These are phyloP conservation scores for Adelges cooleyi DNA, from an alignment of 1,140 invertebrate species.

Conservation along the genomic window DNA sequence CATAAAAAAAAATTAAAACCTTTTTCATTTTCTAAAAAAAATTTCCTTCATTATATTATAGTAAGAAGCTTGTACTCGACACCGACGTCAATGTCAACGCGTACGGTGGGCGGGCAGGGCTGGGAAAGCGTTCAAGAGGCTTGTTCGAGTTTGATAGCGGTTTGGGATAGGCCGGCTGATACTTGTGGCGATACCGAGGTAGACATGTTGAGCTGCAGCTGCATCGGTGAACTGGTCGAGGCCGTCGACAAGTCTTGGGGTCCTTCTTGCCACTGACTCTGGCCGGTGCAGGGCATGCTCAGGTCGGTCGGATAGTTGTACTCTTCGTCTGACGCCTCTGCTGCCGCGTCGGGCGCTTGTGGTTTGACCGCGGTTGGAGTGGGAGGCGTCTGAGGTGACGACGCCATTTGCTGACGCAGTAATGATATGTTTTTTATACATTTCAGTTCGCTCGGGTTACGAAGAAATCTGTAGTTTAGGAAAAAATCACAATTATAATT, in stretches of 20 bases:
- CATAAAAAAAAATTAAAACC: slow-evolving; percentile 1
- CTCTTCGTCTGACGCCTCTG: slow-evolving; percentile 31
- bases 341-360: slow-evolving; percentile 9
- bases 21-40: background rate
- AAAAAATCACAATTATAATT: slow-evolving; percentile 1
- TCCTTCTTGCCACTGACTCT: slow-evolving; percentile 1
- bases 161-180: background rate
- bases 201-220: slow-evolving; percentile 30
- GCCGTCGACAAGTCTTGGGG: slow-evolving; percentile 28
- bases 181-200: slow-evolving; percentile 5
- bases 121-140: slow-evolving; percentile 3
- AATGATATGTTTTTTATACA: slow-evolving; percentile 87
- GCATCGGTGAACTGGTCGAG: slow-evolving; percentile 27
- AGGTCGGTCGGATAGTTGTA: slow-evolving; percentile 32
- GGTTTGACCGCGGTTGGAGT: slow-evolving; percentile 22
- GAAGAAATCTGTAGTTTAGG: slow-evolving; percentile 57
- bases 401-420: slow-evolving; percentile 64
- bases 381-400: slow-evolving; percentile 7
- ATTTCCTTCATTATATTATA: too few species aligned
- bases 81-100: background rate
- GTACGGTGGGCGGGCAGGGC: background rate
- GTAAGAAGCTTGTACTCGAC: background rate
- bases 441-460: slow-evolving; percentile 79
- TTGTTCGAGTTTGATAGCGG: slow-evolving; percentile 28
- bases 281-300: slow-evolving; percentile 28